phyloP scores from a whole-genome alignment of 30 jellyfish, hydroid and myxozoan species.

The Cassiopea andromeda region DNA sequence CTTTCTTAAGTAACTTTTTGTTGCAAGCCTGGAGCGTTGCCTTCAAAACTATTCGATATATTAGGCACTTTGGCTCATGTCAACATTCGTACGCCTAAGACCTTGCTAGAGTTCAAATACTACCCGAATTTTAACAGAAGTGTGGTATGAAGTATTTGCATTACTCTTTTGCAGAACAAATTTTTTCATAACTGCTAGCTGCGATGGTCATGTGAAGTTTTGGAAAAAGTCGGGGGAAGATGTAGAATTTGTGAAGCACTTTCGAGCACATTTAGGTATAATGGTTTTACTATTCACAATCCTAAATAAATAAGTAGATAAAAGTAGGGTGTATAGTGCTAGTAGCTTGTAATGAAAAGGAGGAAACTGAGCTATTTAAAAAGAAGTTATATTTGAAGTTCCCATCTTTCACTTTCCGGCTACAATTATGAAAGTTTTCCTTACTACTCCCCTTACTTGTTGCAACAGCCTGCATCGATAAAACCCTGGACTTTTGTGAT shows the following conservation, averaged over 20 bases:
- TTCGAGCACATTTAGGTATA: conserved; percentile 91
- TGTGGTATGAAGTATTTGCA: no score
- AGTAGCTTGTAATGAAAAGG: not conserved
- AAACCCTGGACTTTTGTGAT: no score
- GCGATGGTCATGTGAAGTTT: conserved; percentile 96
- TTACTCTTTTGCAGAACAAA: conserved; percentile 55
- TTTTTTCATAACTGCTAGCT: conserved; percentile 93
- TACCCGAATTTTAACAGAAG: no score
- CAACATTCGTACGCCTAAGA: no score
- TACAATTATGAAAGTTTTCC: not conserved
- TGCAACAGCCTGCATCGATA: no score
- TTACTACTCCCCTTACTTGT: no score
- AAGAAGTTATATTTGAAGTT: no score
- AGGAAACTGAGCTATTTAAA: not conserved
- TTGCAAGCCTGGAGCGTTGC: no score
- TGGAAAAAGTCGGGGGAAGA: conserved; percentile 92
- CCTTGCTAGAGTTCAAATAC: no score
- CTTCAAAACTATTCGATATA: no score
- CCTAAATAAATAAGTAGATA: not conserved
- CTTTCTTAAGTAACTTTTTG: no score
- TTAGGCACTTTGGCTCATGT: no score
- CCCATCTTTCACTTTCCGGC: not conserved
- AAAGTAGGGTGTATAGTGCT: not conserved
- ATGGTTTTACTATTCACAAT: not conserved
- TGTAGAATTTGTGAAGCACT: conserved; percentile 90